Percentiles rank a stretch among this genome's conserved stretches.
Evolutionary conservation across 1,140 invertebrate genomes (phyloP).

Genomic region (Mamestra configurata): DNA sequence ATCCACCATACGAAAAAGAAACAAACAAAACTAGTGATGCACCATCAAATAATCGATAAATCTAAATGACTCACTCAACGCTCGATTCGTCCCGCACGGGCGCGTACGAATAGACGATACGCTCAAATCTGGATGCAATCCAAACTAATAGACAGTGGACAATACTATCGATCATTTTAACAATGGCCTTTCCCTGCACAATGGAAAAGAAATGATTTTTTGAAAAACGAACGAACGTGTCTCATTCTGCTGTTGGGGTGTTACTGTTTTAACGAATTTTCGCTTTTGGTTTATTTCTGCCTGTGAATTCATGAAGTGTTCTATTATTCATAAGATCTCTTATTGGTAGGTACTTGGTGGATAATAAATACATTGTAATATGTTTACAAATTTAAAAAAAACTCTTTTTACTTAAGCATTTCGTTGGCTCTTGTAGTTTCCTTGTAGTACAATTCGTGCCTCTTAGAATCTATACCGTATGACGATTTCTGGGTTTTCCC

Average conservation of each 20-base stretch:
- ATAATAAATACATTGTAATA: too few relatives aligned
- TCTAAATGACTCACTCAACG: conserved; percentile 60
- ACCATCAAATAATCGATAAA: conserved; percentile 49
- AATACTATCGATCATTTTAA: conserved; percentile 64
- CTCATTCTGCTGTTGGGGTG: conserved; percentile 15
- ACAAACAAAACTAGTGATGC: conserved; percentile 22
- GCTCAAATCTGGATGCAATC: conserved; percentile 61
- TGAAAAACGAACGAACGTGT: conserved; percentile 21
- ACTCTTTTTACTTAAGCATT: too few relatives aligned
- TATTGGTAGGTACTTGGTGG: too few relatives aligned
- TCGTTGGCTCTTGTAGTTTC: too few relatives aligned
- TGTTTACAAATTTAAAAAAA: too few relatives aligned
- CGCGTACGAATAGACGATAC: conserved; percentile 59
- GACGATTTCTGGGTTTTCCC: too few relatives aligned
- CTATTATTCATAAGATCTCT: too few relatives aligned
- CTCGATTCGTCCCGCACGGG: conserved; percentile 66
- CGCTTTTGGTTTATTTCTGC: neutral
- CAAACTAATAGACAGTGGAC: conserved; percentile 65
- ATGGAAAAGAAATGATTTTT: conserved; percentile 41
- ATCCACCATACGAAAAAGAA: neutral
- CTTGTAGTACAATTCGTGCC: too few relatives aligned
- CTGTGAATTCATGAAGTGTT: neutral
- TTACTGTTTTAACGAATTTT: conserved; percentile 5
- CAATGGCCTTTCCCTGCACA: conserved; percentile 53
- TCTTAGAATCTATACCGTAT: too few relatives aligned